Conservation (phyloP, 2,797 vertebrate genomes). For the Loris lydekkerianus region DNA sequence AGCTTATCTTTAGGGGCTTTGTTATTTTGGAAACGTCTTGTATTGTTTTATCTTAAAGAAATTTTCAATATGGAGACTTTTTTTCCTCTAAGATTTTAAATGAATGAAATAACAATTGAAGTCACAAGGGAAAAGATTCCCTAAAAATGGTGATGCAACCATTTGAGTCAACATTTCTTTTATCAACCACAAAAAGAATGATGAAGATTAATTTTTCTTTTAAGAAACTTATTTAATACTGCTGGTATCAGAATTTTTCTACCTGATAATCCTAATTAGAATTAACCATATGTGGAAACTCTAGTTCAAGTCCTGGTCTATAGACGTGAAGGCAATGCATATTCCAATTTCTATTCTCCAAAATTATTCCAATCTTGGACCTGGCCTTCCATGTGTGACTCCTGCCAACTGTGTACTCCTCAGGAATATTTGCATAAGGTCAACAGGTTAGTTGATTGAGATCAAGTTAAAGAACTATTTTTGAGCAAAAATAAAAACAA, state of each 20-base stretch:
- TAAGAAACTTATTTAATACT: neutral
- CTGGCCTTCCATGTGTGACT: neutral
- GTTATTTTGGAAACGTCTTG: neutral
- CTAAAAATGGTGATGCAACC: slow-evolving; percentile 6
- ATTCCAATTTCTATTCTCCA: neutral
- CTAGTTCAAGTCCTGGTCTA: neutral
- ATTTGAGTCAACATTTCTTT: neutral
- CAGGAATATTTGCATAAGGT: neutral
- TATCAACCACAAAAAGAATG: neutral
- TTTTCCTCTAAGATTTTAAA: neutral
- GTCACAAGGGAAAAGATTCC: neutral
- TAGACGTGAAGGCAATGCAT: neutral
- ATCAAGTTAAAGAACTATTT: slow-evolving; percentile 2
- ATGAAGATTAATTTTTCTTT: neutral
- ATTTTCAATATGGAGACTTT: neutral
- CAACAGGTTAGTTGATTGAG: neutral
- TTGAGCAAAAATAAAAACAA: neutral
- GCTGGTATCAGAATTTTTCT: neutral
- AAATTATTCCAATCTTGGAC: neutral
- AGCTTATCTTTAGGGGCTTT: neutral
- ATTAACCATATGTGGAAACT: neutral
- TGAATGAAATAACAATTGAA: neutral
- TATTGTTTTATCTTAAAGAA: neutral
- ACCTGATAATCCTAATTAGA: neutral
- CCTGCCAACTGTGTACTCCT: neutral